Evolutionary conservation across 2,113 vertebrate species (phyloP), one percentile per base, ranked within the genome.

Genomic region (Oreotrochilus melanogaster): DNA sequence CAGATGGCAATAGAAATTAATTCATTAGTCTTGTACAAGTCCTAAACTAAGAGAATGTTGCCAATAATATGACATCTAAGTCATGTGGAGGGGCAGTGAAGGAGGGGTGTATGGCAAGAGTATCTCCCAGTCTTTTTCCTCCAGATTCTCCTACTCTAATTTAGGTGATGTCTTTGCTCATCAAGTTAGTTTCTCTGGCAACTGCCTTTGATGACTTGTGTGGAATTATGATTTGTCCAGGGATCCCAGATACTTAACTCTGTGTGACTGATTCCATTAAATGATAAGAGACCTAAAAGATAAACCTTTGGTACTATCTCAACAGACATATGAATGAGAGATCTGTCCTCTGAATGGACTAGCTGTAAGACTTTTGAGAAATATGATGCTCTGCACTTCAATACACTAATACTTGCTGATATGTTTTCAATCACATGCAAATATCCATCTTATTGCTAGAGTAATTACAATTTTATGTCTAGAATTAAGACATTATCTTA

Each of bases 231-330:
- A 88, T 81, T 96, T 78, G 9, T 78, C 42, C 50, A 48, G n/a
- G 23, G 16, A 74, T 70, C 42, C 10, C 33, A 74, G 45, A n/a
- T 57, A 48, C 69, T 57, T 57, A 66, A 78, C 28, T 78, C 35
- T 88, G 37, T 37, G 28, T 90, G 67, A 80, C 80, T 67, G 67
- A 91, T 79, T 91, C 48, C 31, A 88, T 93, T 93, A 93, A 90
- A 73, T 61, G 39, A 92, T 86, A 79, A 69, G 79, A 86, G 37
- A 92, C 64, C 22, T 53, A 72, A 80, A 88, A 90, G 62, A 51
- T 74, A 95, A 83, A 50, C 60, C 7, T 58, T 65, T 65, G 18
- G 23, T 70, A 37, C 57, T 89, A 60, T 58, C n/a, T 87, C 31
- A 71, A 24, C 21, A 43, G 43, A 87, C 25, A 88, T 73, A 73